These are phyloP conservation scores for Notoglanidium macrostoma DNA, from an alignment of 2,797 vertebrate species.

Conservation along the genomic window DNA sequence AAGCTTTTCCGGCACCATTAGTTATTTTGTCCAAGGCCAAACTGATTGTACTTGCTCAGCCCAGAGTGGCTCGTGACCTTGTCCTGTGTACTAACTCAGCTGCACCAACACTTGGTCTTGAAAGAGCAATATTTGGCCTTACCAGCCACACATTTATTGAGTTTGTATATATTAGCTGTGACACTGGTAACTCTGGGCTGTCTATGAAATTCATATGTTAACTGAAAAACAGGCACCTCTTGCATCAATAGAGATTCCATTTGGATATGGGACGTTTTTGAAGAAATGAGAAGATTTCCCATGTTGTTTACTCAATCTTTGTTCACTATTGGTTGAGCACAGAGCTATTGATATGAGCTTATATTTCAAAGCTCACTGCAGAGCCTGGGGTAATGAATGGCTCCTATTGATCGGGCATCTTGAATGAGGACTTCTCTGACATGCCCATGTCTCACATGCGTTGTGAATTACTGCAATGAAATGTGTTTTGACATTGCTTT, in stretches of 20 bases:
- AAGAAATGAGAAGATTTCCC: constrained; percentile 7
- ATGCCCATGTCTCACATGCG: constrained; percentile 14
- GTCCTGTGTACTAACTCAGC: constrained; percentile 23
- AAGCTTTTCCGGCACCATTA: constrained; percentile 26
- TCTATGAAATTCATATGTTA: constrained; percentile 25
- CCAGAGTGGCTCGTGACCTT: constrained; percentile 35
- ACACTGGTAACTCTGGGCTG: constrained; percentile 1
- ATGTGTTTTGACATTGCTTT: constrained; percentile 18
- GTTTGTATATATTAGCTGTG: constrained; percentile 28
- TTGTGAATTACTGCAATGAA: constrained; percentile 7
- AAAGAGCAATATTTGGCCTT: constrained; percentile 41
- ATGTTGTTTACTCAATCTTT: constrained; percentile 37
- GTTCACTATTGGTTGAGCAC: constrained; percentile 22
- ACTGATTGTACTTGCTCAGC: constrained; percentile 43
- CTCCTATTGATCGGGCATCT: constrained; percentile 43
- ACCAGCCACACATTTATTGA: constrained; percentile 44
- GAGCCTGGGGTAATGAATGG: constrained; percentile 38
- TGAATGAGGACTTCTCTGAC: constrained; percentile 24
- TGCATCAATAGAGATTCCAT: not conserved
- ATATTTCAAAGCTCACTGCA: constrained; percentile 43
- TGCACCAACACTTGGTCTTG: constrained; percentile 23
- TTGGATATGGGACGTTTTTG: not conserved
- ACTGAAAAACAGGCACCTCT: constrained; percentile 24
- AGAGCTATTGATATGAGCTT: constrained; percentile 45
- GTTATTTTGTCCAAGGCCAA: constrained; percentile 31